Evolutionary conservation across 1,140 invertebrate genomes (phyloP).

Genomic region (Halictus rubicundus): DNA sequence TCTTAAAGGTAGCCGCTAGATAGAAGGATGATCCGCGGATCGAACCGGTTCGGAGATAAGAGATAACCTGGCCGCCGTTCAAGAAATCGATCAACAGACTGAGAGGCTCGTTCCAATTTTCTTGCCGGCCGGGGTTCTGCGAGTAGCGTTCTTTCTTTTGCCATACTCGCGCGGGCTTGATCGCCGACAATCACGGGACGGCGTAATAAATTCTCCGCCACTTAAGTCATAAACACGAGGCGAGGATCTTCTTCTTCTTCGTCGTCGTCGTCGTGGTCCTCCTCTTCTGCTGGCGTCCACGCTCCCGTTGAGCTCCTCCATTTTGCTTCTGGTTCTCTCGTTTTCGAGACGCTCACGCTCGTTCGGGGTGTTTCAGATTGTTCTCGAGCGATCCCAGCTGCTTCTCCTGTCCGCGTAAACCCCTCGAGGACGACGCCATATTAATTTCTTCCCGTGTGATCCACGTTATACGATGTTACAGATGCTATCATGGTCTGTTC

Average conservation of each 20-base stretch:
- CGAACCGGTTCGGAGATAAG: slow-evolving; percentile 52
- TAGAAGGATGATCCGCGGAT: slow-evolving; percentile 40
- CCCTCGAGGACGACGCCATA: no score
- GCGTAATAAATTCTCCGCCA: slow-evolving; percentile 24
- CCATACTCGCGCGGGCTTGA: background rate
- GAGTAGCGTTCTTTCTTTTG: background rate
- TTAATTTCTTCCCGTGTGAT: no score
- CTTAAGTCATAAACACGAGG: slow-evolving; percentile 26
- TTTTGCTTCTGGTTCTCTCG: background rate
- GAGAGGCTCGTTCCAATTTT: slow-evolving; percentile 39
- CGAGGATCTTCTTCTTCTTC: background rate
- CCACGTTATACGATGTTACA: no score
- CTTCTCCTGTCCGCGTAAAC: no score
- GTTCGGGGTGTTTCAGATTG: no score
- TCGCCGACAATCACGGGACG: background rate
- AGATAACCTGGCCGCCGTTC: slow-evolving; percentile 14
- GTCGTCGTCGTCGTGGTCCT: background rate
- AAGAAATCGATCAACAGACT: slow-evolving; percentile 39
- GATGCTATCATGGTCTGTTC: no score
- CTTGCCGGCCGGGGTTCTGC: background rate
- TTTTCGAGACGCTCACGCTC: background rate
- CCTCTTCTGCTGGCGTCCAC: background rate
- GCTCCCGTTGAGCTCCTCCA: background rate
- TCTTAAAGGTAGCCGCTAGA: slow-evolving; percentile 9
- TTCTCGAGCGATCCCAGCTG: no score